Conservation (phyloP, 2,113 vertebrate genomes). For the Heptranchias perlo region DNA sequence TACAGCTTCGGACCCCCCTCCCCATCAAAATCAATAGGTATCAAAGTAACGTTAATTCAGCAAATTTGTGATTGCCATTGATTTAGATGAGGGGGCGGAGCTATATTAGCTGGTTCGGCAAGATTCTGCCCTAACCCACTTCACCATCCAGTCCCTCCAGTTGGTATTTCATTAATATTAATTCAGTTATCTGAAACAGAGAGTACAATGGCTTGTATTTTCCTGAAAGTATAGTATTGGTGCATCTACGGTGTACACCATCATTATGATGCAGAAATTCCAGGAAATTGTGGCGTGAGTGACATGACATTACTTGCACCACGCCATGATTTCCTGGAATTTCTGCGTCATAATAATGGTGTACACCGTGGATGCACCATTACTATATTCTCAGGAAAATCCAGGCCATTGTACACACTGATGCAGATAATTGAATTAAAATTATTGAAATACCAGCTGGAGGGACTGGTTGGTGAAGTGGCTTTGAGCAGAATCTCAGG, state of each 20-base stretch:
- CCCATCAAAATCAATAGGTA: not conserved
- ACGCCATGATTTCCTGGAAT: not conserved
- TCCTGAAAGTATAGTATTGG: not conserved
- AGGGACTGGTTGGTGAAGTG: not conserved
- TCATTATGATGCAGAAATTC: not conserved
- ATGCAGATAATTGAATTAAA: not conserved
- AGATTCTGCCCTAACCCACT: not conserved
- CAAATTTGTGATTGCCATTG: not conserved
- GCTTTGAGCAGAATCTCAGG: not conserved
- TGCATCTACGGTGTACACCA: not conserved
- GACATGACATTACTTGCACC: not conserved
- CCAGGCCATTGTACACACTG: not conserved
- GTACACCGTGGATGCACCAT: not conserved
- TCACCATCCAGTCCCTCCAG: not conserved
- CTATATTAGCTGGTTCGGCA: not conserved
- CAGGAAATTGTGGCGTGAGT: not conserved
- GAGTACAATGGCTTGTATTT: not conserved
- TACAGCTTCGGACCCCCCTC: no score
- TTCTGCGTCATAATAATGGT: not conserved
- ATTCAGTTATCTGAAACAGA: not conserved
- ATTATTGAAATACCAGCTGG: not conserved
- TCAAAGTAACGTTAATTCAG: no score
- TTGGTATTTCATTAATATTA: not conserved
- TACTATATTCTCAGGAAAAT: not conserved
- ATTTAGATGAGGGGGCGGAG: not conserved